Evolutionary conservation across 2,797 vertebrate genomes (phyloP).

Genomic region (Pteronotus mesoamericanus): DNA sequence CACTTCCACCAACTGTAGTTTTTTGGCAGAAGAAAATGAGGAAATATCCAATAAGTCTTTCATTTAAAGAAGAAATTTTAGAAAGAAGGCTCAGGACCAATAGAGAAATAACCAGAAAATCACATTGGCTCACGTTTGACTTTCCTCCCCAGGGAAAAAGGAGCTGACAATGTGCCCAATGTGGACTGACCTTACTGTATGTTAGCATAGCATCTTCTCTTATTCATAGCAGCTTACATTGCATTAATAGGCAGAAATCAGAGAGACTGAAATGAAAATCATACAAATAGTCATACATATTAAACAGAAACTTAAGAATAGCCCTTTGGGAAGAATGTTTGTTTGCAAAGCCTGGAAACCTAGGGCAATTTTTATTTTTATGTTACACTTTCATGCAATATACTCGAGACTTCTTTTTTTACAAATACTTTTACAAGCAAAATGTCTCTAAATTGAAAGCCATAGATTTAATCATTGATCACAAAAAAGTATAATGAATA

Average conservation of each 20-base stretch:
- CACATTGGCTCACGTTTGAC: no score
- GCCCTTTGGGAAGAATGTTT: background rate
- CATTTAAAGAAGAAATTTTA: background rate
- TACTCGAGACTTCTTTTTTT: background rate
- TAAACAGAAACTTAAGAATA: background rate
- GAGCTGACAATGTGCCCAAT: accelerated
- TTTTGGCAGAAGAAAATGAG: background rate
- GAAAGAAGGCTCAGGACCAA: background rate
- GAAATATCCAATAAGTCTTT: background rate
- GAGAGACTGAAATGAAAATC: background rate
- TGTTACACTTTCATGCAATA: background rate
- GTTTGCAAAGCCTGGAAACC: background rate
- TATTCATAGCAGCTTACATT: background rate
- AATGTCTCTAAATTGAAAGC: background rate
- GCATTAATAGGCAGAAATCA: background rate
- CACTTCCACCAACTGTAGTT: background rate
- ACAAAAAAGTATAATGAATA: background rate
- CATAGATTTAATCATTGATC: background rate
- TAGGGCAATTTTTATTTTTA: background rate
- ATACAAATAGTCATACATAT: background rate
- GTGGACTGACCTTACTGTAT: background rate
- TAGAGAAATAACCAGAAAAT: background rate
- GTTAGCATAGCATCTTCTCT: background rate
- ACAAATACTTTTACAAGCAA: background rate
- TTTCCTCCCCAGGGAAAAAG: background rate